phyloP scores from a whole-genome alignment of 2,113 vertebrate genomes.

The Callaeas wilsoni region DNA sequence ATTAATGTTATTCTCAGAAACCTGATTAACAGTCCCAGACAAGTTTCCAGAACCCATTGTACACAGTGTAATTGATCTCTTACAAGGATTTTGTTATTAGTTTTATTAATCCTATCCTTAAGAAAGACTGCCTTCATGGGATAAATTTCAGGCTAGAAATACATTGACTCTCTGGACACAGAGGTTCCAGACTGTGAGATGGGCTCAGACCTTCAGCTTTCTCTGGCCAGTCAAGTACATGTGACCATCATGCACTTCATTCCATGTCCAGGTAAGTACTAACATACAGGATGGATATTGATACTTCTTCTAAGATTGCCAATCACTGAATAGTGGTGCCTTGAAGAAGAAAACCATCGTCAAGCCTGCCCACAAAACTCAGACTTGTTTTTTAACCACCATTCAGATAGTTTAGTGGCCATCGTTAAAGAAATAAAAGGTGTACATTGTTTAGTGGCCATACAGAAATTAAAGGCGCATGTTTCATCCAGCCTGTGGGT shows the following conservation, averaged over 20 bases:
- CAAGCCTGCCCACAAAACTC: not conserved
- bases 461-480: not conserved
- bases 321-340: fast-evolving
- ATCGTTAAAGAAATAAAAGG: not conserved
- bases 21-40: not conserved
- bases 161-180: not conserved
- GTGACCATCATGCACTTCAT: not conserved
- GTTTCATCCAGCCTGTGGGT: not conserved
- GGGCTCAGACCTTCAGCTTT: not conserved
- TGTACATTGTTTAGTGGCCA: not conserved
- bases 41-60: not conserved
- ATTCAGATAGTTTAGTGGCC: not conserved
- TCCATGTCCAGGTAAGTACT: not conserved
- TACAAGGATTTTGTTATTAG: not conserved
- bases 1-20: not conserved
- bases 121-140: not conserved
- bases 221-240: not conserved
- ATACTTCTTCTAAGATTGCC: not conserved
- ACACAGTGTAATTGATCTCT: not conserved
- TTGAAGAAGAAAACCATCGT: not conserved
- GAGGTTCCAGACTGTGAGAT: not conserved
- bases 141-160: not conserved
- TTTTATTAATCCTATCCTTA: not conserved
- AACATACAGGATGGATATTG: not conserved
- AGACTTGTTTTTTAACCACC: not conserved